phyloP scores from a whole-genome alignment of 2,113 vertebrate genomes.

The Antigone vipio region DNA sequence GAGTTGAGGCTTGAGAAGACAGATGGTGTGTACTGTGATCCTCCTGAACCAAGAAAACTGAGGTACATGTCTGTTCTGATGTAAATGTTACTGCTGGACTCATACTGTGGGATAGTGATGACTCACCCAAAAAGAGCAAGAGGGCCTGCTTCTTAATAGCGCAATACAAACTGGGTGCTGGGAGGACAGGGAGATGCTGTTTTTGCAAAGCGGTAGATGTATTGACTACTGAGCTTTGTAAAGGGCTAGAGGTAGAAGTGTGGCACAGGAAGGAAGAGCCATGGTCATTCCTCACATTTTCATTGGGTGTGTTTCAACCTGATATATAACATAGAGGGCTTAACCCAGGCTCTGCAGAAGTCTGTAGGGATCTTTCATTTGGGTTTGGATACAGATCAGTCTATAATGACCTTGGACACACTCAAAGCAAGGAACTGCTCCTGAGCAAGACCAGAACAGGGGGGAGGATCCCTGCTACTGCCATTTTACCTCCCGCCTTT shows the following conservation, averaged over 20 bases:
- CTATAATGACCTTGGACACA: background rate
- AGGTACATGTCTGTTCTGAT: background rate
- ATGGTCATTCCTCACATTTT: background rate
- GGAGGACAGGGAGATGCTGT: background rate
- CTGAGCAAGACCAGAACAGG: background rate
- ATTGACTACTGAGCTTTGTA: background rate
- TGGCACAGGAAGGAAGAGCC: background rate
- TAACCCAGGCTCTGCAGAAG: background rate
- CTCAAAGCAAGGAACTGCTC: background rate
- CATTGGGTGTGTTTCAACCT: background rate
- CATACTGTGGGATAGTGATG: background rate
- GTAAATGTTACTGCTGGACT: background rate
- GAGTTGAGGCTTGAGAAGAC: background rate
- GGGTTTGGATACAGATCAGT: background rate
- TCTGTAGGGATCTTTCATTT: background rate
- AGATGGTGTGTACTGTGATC: background rate
- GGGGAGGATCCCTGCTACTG: background rate
- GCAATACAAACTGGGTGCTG: background rate
- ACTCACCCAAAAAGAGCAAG: background rate
- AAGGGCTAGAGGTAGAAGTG: background rate
- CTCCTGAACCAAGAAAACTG: background rate
- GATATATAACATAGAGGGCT: background rate
- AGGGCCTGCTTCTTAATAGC: background rate
- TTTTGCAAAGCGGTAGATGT: background rate
- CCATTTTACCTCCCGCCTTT: background rate